These are phyloP conservation scores for Erethizon dorsatum DNA, from an alignment of 2,797 vertebrate genomes.

Conservation along the genomic window DNA sequence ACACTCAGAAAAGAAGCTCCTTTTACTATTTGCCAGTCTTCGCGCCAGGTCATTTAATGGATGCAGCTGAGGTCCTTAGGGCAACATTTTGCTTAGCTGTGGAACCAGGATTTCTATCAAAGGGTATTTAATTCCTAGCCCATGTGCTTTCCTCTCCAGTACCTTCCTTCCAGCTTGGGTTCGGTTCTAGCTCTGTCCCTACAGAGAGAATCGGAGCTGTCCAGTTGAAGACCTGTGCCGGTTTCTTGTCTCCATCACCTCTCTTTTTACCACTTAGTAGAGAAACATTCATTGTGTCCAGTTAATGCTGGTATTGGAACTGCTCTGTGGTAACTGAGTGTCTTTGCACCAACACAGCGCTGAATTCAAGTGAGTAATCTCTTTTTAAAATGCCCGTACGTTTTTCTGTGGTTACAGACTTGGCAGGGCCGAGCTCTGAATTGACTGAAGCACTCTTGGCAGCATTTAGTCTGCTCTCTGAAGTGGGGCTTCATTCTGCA, in stretches of 20 bases:
- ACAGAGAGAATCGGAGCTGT: conserved; percentile 15
- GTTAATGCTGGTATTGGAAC: conserved; percentile 31
- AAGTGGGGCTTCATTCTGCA: not conserved
- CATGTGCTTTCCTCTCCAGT: not conserved
- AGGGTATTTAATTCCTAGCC: not conserved
- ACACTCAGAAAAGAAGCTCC: not conserved
- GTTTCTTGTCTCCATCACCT: not conserved
- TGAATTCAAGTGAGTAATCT: conserved; percentile 76
- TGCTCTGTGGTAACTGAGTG: conserved; percentile 50
- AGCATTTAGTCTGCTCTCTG: conserved; percentile 65
- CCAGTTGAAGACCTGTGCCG: not conserved
- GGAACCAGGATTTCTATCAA: not conserved
- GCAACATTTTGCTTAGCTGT: not conserved
- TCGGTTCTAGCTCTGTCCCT: not conserved
- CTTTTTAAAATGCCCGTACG: conserved; percentile 57
- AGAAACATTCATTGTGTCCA: conserved; percentile 5
- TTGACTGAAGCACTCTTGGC: conserved; percentile 67
- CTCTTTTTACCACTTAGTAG: not conserved
- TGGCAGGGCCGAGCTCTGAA: conserved; percentile 74
- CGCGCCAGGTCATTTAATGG: not conserved
- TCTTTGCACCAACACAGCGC: conserved; percentile 61
- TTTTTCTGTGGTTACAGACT: conserved; percentile 72
- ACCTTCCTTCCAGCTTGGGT: not conserved
- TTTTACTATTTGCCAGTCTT: not conserved
- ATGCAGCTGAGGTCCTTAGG: not conserved